Percentiles rank a stretch among this genome's conserved stretches.
Conservation (phyloP, 2,888 invertebrate genomes). For the Macaria notata region DNA sequence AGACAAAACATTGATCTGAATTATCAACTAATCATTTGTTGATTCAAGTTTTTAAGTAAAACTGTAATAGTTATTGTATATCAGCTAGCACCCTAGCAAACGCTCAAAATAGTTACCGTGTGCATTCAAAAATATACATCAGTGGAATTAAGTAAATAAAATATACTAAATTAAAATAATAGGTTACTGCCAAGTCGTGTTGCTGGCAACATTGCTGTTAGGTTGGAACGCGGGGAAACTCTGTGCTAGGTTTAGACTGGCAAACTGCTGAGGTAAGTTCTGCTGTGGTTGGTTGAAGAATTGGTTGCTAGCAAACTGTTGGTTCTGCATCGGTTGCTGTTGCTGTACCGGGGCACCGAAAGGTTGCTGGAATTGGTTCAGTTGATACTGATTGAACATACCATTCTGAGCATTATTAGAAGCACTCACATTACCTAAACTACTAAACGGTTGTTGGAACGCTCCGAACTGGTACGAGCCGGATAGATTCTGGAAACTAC, state of each 20-base stretch:
- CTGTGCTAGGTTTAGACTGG: slow-evolving; percentile 66
- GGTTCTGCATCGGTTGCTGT: slow-evolving; percentile 45
- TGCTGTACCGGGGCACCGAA: slow-evolving; percentile 39
- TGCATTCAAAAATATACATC: slow-evolving; percentile 24
- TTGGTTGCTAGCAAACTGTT: slow-evolving; percentile 42
- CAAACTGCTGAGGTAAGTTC: slow-evolving; percentile 64
- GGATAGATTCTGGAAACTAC: slow-evolving; percentile 14
- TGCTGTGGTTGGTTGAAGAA: slow-evolving; percentile 52
- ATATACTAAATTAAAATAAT: slow-evolving; percentile 18
- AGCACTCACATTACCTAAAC: slow-evolving; percentile 2
- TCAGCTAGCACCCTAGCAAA: slow-evolving; percentile 1
- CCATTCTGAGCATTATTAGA: slow-evolving; percentile 43
- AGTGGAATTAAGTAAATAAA: slow-evolving; percentile 26
- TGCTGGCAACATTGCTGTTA: slow-evolving; percentile 69
- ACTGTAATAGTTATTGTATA: too few relatives aligned
- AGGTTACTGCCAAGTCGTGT: slow-evolving; percentile 69
- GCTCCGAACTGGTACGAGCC: slow-evolving; percentile 37
- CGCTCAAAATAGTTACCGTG: slow-evolving; percentile 12
- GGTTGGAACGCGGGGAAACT: slow-evolving; percentile 66
- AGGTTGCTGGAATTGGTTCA: slow-evolving; percentile 50
- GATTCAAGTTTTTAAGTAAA: too few relatives aligned
- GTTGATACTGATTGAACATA: slow-evolving; percentile 63
- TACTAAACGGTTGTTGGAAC: slow-evolving; percentile 34
- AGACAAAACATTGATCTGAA: too few relatives aligned
- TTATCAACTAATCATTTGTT: too few relatives aligned